Conservation (phyloP, 2,797 vertebrate species). For the Valencia hispanica region DNA sequence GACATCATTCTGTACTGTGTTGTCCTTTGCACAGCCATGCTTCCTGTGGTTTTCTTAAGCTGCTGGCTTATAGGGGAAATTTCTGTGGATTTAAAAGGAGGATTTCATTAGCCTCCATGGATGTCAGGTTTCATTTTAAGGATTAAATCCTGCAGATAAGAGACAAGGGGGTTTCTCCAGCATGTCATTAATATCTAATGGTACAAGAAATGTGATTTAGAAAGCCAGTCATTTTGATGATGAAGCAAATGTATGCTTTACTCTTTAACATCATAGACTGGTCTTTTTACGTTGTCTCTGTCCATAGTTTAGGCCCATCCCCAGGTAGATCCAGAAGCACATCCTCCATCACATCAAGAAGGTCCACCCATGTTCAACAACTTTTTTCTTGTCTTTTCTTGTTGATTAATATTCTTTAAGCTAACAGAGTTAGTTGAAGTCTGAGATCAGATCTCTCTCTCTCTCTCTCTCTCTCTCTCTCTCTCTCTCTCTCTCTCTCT, state of each 20-base stretch:
- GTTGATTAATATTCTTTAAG: slow-evolving; percentile 41
- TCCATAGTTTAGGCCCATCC: slow-evolving; percentile 51
- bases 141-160: slow-evolving; percentile 83
- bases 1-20: slow-evolving; percentile 37
- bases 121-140: slow-evolving; percentile 83
- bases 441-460: slow-evolving; percentile 33
- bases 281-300: slow-evolving; percentile 63
- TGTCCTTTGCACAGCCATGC: slow-evolving; percentile 39
- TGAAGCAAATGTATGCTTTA: slow-evolving; percentile 75
- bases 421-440: slow-evolving; percentile 26
- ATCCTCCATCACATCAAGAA: slow-evolving; percentile 41
- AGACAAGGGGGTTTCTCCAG: slow-evolving; percentile 73
- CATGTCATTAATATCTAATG: slow-evolving; percentile 85
- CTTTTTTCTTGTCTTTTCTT: slow-evolving; percentile 41
- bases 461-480: slow-evolving; percentile 13
- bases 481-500: slow-evolving; percentile 17
- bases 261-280: slow-evolving; percentile 73
- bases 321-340: slow-evolving; percentile 33
- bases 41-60: slow-evolving; percentile 70
- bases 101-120: slow-evolving; percentile 83
- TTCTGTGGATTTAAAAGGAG: slow-evolving; percentile 81
- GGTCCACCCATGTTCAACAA: slow-evolving; percentile 53
- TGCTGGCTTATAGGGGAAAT: slow-evolving; percentile 71
- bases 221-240: slow-evolving; percentile 77
- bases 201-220: slow-evolving; percentile 78